These are phyloP conservation scores for Oryzias melastigma DNA, from an alignment of 2,113 vertebrate genomes.

Conservation along the genomic window DNA sequence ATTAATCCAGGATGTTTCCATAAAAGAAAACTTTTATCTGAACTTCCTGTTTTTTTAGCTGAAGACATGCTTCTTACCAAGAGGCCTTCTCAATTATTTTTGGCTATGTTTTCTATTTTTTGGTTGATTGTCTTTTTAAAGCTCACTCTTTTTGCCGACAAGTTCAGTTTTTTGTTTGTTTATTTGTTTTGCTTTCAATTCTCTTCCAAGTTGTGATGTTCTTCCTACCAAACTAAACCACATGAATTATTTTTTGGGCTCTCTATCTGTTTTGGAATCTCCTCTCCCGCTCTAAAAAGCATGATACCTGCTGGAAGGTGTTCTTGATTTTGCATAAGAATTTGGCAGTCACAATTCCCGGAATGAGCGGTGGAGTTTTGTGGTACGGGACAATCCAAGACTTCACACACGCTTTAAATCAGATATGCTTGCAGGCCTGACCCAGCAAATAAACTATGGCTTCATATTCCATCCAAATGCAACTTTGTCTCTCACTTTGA, in stretches of 20 bases:
- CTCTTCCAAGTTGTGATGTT: neutral
- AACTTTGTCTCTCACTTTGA: constrained; percentile 35
- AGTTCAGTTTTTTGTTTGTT: no score
- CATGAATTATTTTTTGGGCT: neutral
- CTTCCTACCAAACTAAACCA: neutral
- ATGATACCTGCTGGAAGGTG: constrained; percentile 1
- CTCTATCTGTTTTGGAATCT: neutral
- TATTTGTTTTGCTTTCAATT: neutral
- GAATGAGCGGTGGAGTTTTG: constrained; percentile 3
- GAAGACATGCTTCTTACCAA: no score
- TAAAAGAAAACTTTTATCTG: no score
- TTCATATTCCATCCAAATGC: constrained; percentile 20
- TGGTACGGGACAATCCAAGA: neutral
- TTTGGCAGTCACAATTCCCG: constrained; percentile 10
- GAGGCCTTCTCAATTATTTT: no score
- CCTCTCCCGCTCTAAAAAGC: neutral
- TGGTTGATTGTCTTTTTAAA: no score
- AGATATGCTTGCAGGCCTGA: constrained; percentile 11
- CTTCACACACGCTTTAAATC: constrained; percentile 31
- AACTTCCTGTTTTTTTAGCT: no score
- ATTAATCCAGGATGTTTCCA: no score
- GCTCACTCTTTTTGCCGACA: no score
- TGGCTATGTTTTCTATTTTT: no score
- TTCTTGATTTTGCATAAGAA: constrained; percentile 31
- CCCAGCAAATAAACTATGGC: constrained; percentile 22